Base-by-base conservation (phyloP, 2,113 vertebrate genomes). In the Dunckerocampus dactyliophorus region DNA sequence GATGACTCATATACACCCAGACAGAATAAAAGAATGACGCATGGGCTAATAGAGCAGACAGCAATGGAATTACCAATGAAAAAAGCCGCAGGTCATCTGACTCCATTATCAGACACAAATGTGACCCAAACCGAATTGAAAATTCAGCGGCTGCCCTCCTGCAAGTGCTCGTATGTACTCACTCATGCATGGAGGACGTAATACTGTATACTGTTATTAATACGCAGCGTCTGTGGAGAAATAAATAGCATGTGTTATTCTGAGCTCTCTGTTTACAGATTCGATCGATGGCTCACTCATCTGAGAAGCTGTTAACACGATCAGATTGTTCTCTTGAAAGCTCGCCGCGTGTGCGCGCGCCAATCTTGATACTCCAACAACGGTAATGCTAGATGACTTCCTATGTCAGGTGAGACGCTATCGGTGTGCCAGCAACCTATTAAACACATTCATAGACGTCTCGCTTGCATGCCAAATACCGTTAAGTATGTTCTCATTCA, bases 381-480 rank as follows among this genome's bases (percentile, higher is more conserved):
- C 3, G 39, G 13, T 4, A 12, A 43, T 6, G 17, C 46, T n/a
- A n/a, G 52, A 54, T 70, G 67, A 59, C 66, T 73, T 62, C 54
- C 54, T 64, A 47, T 51, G 69, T 82, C 76, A 80, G 72, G 72
- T 79, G 74, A 70, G 68, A 79, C 66, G 24, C 63, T 66, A 20
- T 52, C 22, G 17, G 50, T 17, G 59, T 70, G 66, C 69, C 51
- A 59, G 51, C 58, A 54, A 24, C 7, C 55, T 49, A 51, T 62
- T 39, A 66, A 65, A 69, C 51, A 47, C 61, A 78, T 77, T 72
- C 71, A 72, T 71, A 74, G 69, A 65, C 69, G 52, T 5, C 21
- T 59, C 57, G 46, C 57, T 74, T 55, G 68, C 58, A 67, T 49
- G 55, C 22, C 31, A 52, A 21, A 64, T 45, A 65, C 53, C 5